These are phyloP conservation scores for Paraescarpia echinospica DNA, from an alignment of 1,140 invertebrate species.

Conservation along the genomic window DNA sequence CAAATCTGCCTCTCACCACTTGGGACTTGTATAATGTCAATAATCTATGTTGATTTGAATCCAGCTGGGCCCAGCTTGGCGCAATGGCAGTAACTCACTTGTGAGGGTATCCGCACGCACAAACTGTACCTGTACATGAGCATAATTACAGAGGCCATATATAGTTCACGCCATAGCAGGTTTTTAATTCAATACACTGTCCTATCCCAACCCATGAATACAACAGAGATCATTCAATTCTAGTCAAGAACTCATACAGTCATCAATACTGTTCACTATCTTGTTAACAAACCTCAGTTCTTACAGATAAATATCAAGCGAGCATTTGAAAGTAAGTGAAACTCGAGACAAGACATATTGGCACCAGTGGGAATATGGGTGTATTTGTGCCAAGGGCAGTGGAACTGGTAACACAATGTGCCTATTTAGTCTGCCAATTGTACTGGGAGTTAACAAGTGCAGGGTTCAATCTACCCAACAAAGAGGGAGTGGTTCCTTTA, in stretches of 20 bases:
- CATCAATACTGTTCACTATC: background rate
- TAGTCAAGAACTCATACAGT: background rate
- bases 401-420: background rate
- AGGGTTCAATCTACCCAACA: background rate
- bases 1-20: background rate
- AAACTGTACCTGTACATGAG: background rate
- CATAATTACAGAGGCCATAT: background rate
- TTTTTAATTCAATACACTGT: background rate
- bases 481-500: no score
- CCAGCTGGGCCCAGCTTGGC: background rate
- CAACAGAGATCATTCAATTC: background rate
- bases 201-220: background rate
- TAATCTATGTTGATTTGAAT: background rate
- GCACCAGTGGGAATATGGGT: background rate
- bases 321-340: background rate
- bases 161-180: background rate
- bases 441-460: background rate
- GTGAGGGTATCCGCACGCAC: background rate
- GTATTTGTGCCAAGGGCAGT: background rate
- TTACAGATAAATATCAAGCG: background rate
- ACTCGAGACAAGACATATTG: background rate
- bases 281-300: background rate
- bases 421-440: background rate
- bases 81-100: background rate
- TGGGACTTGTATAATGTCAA: background rate